Percentiles rank a stretch among this genome's conserved stretches.
phyloP scores from a whole-genome alignment of 2,888 invertebrate genomes.

The Ramazzottius varieornatus region DNA sequence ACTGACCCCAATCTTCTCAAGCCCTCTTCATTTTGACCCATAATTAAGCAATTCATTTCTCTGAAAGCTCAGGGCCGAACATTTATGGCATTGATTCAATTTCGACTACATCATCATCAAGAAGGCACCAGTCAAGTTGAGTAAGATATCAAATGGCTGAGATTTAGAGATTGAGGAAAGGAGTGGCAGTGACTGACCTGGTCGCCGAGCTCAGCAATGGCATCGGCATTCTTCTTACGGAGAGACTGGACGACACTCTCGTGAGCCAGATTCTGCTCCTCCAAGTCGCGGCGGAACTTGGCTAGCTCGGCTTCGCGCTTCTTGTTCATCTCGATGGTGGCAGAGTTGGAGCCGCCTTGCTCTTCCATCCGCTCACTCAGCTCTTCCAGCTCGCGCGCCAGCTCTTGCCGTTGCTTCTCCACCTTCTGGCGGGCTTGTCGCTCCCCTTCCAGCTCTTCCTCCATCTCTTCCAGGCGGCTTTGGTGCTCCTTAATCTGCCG shows the following conservation, averaged over 20 bases:
- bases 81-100: too few relatives aligned
- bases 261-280: slow-evolving; percentile 95
- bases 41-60: too few relatives aligned
- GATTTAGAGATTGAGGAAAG: too few relatives aligned
- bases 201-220: slow-evolving; percentile 96
- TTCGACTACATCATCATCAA: too few relatives aligned
- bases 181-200: too few relatives aligned
- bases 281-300: slow-evolving; percentile 90
- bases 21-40: too few relatives aligned
- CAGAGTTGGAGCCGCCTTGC: slow-evolving; percentile 94
- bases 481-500: slow-evolving; percentile 99
- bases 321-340: slow-evolving; percentile 98
- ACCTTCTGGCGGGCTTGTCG: slow-evolving; percentile 77
- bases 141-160: too few relatives aligned
- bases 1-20: too few relatives aligned
- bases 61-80: too few relatives aligned
- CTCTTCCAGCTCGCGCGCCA: slow-evolving; percentile 87
- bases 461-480: slow-evolving; percentile 86
- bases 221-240: slow-evolving; percentile 99
- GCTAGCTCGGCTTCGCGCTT: slow-evolving; percentile 96
- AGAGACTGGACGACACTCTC: slow-evolving; percentile 82
- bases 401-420: slow-evolving; percentile 89
- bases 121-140: too few relatives aligned
- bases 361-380: slow-evolving; percentile 88
- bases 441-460: slow-evolving; percentile 97